A percentile compares a stretch with the other conserved stretches of the same genome.
Evolutionary conservation across 2,888 invertebrate genomes (phyloP).

Genomic region (Metellina segmentata): DNA sequence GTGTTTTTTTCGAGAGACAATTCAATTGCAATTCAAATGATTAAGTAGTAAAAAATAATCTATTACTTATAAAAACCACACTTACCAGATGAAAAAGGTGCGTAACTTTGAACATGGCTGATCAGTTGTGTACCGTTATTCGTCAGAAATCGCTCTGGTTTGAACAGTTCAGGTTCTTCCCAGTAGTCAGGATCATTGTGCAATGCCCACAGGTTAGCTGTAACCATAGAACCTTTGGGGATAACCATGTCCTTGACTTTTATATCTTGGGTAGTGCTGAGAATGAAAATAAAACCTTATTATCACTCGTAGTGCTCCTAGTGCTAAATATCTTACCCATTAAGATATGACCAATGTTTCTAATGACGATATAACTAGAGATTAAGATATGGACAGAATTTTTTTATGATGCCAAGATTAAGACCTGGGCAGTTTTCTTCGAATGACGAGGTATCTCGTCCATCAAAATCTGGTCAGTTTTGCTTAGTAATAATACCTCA

Average conservation of each 20-base stretch:
- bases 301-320: background rate
- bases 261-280: slow-evolving; percentile 29
- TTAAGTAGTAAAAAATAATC: no score
- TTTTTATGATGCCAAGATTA: no score
- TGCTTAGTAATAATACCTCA: no score
- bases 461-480: no score
- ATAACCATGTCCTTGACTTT: slow-evolving; percentile 4
- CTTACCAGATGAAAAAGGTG: slow-evolving; percentile 49
- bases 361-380: no score
- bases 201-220: slow-evolving; percentile 35
- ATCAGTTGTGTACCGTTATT: background rate
- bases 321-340: no score
- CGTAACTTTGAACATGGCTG: slow-evolving; percentile 18
- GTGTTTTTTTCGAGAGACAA: no score
- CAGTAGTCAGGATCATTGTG: slow-evolving; percentile 48
- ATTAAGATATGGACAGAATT: no score
- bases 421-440: no score
- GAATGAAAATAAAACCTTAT: background rate
- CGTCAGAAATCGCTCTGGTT: slow-evolving; percentile 28
- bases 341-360: no score
- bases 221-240: slow-evolving; percentile 28
- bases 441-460: no score
- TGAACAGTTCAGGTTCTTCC: slow-evolving; percentile 38
- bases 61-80: background rate
- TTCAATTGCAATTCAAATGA: no score